A percentile compares a stretch with the other conserved stretches of the same genome.
phyloP scores from a whole-genome alignment of 1,140 invertebrate species.

The Vollenhovia emeryi region DNA sequence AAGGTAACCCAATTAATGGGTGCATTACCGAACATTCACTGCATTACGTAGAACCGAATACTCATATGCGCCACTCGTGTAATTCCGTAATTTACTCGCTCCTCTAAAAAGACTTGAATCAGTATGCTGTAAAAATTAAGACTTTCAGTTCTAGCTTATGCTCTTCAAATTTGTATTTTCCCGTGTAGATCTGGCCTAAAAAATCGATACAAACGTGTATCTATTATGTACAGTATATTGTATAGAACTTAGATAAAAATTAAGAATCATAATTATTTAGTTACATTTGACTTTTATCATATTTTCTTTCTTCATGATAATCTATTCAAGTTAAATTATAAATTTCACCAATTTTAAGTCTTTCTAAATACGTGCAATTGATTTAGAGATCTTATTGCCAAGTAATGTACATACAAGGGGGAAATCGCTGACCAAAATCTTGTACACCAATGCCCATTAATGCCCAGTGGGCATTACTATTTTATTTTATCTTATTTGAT shows the following conservation, averaged over 20 bases:
- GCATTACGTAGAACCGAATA: conserved; percentile 66
- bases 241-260: background rate
- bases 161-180: background rate
- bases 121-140: background rate
- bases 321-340: background rate
- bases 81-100: background rate
- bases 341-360: background rate
- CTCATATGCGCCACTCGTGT: conserved; percentile 14
- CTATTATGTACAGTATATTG: background rate
- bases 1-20: conserved; percentile 76
- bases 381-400: background rate
- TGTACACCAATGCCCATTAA: no score
- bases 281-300: background rate
- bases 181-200: background rate
- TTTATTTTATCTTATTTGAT: no score
- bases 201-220: background rate
- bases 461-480: no score
- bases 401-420: no score
- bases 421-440: no score
- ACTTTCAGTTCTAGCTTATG: background rate
- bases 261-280: background rate
- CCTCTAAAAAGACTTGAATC: background rate
- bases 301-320: background rate
- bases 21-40: conserved; percentile 72
- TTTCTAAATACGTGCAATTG: background rate